Evolutionary conservation across 2,888 invertebrate species (phyloP).

Genomic region (Trissolcus brochymenae): DNA sequence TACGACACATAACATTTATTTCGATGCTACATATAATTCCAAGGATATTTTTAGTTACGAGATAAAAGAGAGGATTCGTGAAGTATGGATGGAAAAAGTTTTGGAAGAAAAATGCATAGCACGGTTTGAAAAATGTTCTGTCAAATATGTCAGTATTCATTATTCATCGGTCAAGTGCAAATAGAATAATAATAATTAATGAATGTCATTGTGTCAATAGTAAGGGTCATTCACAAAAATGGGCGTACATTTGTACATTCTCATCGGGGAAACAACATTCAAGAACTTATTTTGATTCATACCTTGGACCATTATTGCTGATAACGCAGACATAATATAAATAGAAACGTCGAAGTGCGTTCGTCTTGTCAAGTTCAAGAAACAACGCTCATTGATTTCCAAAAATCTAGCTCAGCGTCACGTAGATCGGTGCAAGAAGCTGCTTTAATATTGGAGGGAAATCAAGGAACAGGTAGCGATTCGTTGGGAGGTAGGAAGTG

Average conservation of each 20-base stretch:
- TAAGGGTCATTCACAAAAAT: too few species aligned
- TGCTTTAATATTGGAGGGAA: conserved; percentile 59
- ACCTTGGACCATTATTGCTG: conserved; percentile 70
- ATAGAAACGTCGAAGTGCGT: conserved; percentile 58
- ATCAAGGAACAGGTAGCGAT: conserved; percentile 49
- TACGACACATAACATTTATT: conserved; percentile 72
- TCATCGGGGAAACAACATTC: conserved; percentile 22
- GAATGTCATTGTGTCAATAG: not conserved
- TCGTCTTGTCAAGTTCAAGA: conserved; percentile 67
- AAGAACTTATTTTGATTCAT: conserved; percentile 62
- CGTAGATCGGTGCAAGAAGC: conserved; percentile 66
- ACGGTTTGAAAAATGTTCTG: not conserved
- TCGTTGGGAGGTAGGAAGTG: conserved; percentile 50
- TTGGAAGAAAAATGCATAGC: not conserved
- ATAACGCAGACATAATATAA: conserved; percentile 61
- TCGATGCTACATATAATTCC: conserved; percentile 64
- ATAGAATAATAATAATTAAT: not conserved
- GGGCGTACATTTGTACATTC: too few species aligned
- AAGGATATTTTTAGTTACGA: conserved; percentile 9
- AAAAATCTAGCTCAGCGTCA: conserved; percentile 55
- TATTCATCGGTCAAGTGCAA: not conserved
- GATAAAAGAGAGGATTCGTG: conserved; percentile 5
- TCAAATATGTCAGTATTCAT: not conserved
- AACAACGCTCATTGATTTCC: conserved; percentile 52
- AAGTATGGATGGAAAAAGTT: not conserved